Percentiles rank a stretch among this genome's conserved stretches.
phyloP scores from a whole-genome alignment of 2,113 vertebrate species.

The Pagrus major region DNA sequence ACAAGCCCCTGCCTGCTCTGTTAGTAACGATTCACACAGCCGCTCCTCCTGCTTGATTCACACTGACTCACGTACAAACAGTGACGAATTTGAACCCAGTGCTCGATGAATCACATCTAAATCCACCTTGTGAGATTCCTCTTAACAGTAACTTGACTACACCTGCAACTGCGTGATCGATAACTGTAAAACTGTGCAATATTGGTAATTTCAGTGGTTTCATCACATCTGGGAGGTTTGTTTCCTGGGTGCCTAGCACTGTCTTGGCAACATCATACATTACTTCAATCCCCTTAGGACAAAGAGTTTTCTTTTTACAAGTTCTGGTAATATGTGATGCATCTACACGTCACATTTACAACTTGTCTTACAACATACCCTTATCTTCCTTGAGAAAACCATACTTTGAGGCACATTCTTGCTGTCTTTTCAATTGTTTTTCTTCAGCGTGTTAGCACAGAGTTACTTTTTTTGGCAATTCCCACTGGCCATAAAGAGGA shows the following conservation, averaged over 20 bases:
- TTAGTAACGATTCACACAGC: slow-evolving; percentile 23
- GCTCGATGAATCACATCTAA: slow-evolving; percentile 44
- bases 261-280: neutral
- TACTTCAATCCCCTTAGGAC: neutral
- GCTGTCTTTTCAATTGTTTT: slow-evolving; percentile 8
- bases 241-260: slow-evolving; percentile 7
- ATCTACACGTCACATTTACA: neutral
- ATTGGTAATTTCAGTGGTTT: neutral
- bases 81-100: slow-evolving; percentile 15
- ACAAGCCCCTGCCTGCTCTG: slow-evolving; percentile 65
- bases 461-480: neutral
- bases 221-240: neutral
- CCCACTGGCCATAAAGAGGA: neutral
- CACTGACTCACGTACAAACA: slow-evolving; percentile 63
- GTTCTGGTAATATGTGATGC: slow-evolving; percentile 1
- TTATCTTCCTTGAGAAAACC: slow-evolving; percentile 9
- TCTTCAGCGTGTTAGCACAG: neutral
- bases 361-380: slow-evolving; percentile 23
- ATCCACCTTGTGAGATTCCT: slow-evolving; percentile 22
- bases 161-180: slow-evolving; percentile 6
- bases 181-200: slow-evolving; percentile 13
- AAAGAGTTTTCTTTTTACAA: neutral
- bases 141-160: slow-evolving; percentile 10
- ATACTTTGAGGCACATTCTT: slow-evolving; percentile 2
- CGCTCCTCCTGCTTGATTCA: slow-evolving; percentile 65